Evolutionary conservation across 2,797 vertebrate genomes (phyloP).

Genomic region (Halcyon chelicuti): DNA sequence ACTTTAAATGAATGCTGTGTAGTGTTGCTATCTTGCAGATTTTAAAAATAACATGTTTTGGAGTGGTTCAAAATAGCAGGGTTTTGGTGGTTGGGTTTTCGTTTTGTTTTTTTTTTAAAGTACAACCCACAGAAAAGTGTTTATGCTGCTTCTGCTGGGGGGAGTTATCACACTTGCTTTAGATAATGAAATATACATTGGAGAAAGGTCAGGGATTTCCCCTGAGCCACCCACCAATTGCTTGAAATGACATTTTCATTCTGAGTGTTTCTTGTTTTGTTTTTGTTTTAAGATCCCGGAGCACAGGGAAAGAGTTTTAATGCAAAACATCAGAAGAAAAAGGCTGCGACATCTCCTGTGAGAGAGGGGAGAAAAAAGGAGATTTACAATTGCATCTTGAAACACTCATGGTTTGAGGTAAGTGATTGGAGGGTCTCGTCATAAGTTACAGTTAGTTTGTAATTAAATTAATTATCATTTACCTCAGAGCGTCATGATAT

Average conservation of each 20-base stretch:
- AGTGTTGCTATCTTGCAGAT: not conserved
- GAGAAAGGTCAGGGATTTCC: conserved; percentile 79
- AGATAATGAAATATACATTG: conserved; percentile 70
- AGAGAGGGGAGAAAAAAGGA: not conserved
- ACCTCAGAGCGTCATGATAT: not conserved
- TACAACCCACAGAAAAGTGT: not conserved
- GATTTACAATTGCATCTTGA: conserved; percentile 51
- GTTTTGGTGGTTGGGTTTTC: not conserved
- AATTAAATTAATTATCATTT: conserved; percentile 26
- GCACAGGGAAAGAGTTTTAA: conserved; percentile 61
- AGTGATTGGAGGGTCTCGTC: conserved; percentile 52
- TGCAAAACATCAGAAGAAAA: conserved; percentile 58
- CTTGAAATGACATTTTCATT: conserved; percentile 78
- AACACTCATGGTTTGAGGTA: conserved; percentile 72
- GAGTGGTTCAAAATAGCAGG: not conserved
- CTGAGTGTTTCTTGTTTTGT: conserved; percentile 75
- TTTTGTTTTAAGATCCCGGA: conserved; percentile 73
- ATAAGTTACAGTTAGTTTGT: conserved; percentile 20
- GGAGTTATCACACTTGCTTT: conserved; percentile 61
- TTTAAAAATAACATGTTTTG: not conserved
- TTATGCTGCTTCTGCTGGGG: not conserved
- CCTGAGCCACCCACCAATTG: conserved; percentile 55
- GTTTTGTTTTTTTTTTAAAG: not conserved
- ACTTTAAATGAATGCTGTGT: not conserved
- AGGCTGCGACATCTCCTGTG: conserved; percentile 36